Percentiles rank a stretch among this genome's conserved stretches.
Conservation (phyloP, 1,140 invertebrate genomes). For the Linepithema humile region DNA sequence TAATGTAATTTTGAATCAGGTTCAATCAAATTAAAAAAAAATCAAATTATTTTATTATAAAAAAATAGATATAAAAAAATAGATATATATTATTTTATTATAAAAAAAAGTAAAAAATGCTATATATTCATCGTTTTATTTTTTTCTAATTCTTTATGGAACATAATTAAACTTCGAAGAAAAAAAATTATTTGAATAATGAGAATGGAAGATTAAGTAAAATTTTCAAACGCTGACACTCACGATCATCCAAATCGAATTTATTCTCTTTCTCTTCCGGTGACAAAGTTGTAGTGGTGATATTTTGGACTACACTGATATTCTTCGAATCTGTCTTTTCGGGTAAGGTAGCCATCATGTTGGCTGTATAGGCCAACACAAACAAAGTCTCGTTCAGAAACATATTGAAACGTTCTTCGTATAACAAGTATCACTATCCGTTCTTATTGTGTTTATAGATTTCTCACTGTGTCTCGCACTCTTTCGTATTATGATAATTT, state of each 20-base stretch:
- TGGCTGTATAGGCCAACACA: slow-evolving; percentile 78
- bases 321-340: slow-evolving; percentile 64
- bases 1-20: too few relatives aligned
- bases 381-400: slow-evolving; percentile 79
- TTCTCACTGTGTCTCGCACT: background rate
- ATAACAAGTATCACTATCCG: background rate
- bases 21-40: too few relatives aligned
- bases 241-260: slow-evolving; percentile 80
- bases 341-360: slow-evolving; percentile 76
- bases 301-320: slow-evolving; percentile 34
- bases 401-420: slow-evolving; percentile 67
- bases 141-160: background rate
- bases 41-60: background rate
- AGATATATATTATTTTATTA: background rate
- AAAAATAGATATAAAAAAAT: background rate
- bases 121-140: too few relatives aligned
- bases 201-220: background rate
- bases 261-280: slow-evolving; percentile 78
- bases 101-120: background rate
- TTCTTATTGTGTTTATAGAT: background rate
- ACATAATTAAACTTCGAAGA: background rate
- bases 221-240: slow-evolving; percentile 24
- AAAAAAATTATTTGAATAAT: too few relatives aligned
- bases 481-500: background rate
- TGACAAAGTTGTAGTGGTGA: slow-evolving; percentile 74